Base-by-base conservation (phyloP, 2,888 invertebrate genomes). In the Megastigmus dorsalis region DNA sequence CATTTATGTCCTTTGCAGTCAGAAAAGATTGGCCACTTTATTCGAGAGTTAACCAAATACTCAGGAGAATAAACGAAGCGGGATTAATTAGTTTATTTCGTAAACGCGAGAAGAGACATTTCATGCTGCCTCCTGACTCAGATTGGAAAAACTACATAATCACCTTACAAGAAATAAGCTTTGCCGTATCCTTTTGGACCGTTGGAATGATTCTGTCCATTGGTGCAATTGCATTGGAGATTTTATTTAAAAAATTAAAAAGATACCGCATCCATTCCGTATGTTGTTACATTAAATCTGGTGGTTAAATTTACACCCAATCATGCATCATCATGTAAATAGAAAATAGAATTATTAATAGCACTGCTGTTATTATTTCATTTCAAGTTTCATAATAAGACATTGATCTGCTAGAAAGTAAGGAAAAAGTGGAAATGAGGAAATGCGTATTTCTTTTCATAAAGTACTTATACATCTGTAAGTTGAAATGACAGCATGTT, bases 1-100 rank as follows among this genome's bases (percentile, higher is more conserved):
- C 41, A 0, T 59, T 41, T 9, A 10, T 59, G 41, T n/a, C 59
- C 3, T 59, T 59, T 9, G 10, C 28, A 3, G 28, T 41, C 1
- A 59, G 41, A 28, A 15, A 43, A 15, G 26, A 59, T 20, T 59
- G 59, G 59, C 59, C 59, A 15, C 28, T 59, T 5, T 41, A 41
- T 26, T 59, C 13, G 4, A 59, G 41, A 26, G 9, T 59, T 5
- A 59, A 59, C 43, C 59, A 59, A 28, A 28, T 59, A 26, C 41
- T 59, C n/a, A 5, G 59, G 1, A 59, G 41, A 43, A 41, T 59
- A 1, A 41, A 6, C 4, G 59, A 59, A 43, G 41, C 15, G 0
- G 59, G 59, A 41, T 28, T 59, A 28, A 59, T 43, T 9, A 28
- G 9, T 15, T 41, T 59, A 3, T 59, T 41, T 41, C 23, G 59